Evolutionary conservation across 2,113 vertebrate species (phyloP), one percentile per base, ranked within the genome.

Genomic region (Syngnathus scovelli): DNA sequence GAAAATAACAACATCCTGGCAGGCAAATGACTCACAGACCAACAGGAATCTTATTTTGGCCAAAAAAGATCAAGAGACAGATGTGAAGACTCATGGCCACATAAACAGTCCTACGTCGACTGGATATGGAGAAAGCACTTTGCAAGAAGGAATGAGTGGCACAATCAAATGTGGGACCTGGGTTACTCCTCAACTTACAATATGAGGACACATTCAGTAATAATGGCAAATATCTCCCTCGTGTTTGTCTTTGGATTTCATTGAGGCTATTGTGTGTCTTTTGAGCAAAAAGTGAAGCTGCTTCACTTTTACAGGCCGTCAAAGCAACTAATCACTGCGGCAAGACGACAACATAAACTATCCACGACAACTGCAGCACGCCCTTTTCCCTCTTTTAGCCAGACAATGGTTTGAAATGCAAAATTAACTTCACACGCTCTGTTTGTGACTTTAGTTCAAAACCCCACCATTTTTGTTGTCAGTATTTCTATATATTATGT

Each of bases 1-100:
- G 51, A 85, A 80, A 81, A 86, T 75, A 83, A 61, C 38, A 77
- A 82, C 75, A 79, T 66, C 55, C 49, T 62, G 11, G 5, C 46
- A 64, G 68, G 80, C 61, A 81, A 65, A 79, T 70, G 68, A 79
- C 74, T 85, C 75, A 78, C 67, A 75, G 48, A 64, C 67, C 56
- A 72, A 74, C 59, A 54, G 21, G 55, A 75, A 69, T 56, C 56
- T 60, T 66, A 73, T 38, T 64, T 67, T 7, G n/a, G 21, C 33
- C n/a, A 27, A 48, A 62, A 76, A 63, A 36, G n/a, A 48, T 1
- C 48, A 19, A 11, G 37, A 38, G 59, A 70, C 58, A 21, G 36
- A 58, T 13, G 58, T 66, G 54, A 41, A 64, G 61, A 9, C 27
- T 66, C 58, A 69, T 4, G 55, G 55, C 39, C 49, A 72, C 38